Base-by-base conservation (phyloP, 2,888 invertebrate genomes). In the Lithophane socia region DNA sequence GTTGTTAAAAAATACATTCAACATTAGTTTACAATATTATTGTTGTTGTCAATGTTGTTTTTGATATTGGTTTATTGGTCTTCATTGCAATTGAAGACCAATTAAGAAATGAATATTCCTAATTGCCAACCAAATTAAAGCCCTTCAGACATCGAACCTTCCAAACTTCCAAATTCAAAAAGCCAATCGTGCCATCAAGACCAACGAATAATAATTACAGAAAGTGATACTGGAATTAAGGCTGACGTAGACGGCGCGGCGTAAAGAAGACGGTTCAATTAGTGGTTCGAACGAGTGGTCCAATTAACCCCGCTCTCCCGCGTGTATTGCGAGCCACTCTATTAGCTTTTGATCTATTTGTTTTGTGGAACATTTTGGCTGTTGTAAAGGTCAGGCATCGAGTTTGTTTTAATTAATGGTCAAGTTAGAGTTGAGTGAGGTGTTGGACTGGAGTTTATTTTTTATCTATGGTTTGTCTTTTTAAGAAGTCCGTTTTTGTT, bases 201-300 rank as follows among this genome's bases (percentile, higher is more conserved):
- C 87, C 73, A 56, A 73, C 78, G 82, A 87, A 82, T 86, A 82
- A 86, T 88, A 78, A 84, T 84, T 67, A 78, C 76, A 74, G 58
- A 71, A 64, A 77, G 60, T 66, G 71, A 79, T 75, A 82, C 73
- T 60, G 56, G 70, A 77, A 75, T 84, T 68, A 77, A 74, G 78
- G 44, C 70, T 56, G 70, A 63, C 68, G 58, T 44, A 83, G 76
- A 83, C 65, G 75, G 69, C 61, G 72, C 29, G 73, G 83, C 70
- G 75, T 74, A 82, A 82, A 88, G 85, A 88, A 88, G 85, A 82
- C 82, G 75, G 77, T 79, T 84, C 87, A 87, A 87, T 87, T 88
- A 85, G 87, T 77, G 77, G 71, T 77, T 44, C 73, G 73, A 77
- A 77, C 75, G 86, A 88, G 80, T 79, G 73, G 58, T 69, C 88